Evolutionary conservation across 2,797 vertebrate genomes (phyloP).

Genomic region (Thalassophryne amazonica): DNA sequence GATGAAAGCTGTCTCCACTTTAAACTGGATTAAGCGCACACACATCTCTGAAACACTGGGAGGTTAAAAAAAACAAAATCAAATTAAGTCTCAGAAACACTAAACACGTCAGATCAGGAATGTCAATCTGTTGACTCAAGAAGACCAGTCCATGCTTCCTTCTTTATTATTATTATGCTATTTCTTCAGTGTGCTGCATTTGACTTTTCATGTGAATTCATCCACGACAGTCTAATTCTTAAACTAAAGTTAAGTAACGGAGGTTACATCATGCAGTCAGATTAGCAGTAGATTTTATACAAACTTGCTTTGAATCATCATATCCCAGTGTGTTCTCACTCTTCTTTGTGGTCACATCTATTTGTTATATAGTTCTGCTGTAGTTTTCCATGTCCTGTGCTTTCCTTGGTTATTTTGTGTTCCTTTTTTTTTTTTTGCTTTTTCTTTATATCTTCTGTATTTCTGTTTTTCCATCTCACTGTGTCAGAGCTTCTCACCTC

Average conservation of each 20-base stretch:
- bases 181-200: constrained; percentile 50
- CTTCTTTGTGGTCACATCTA: too few species aligned
- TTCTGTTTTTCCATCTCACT: constrained; percentile 19
- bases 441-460: constrained; percentile 7
- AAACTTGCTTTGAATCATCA: too few species aligned
- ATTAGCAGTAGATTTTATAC: too few species aligned
- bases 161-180: too few species aligned
- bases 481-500: neutral
- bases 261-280: too few species aligned
- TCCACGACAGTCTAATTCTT: too few species aligned
- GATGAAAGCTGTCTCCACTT: constrained; percentile 83
- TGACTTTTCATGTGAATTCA: too few species aligned
- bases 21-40: constrained; percentile 84
- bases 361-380: too few species aligned
- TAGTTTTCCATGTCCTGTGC: too few species aligned
- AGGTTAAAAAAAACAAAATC: constrained; percentile 87
- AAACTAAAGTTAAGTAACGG: too few species aligned
- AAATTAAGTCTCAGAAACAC: constrained; percentile 83
- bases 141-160: constrained; percentile 68
- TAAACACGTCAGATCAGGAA: constrained; percentile 73
- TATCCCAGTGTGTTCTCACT: too few species aligned
- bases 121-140: constrained; percentile 82
- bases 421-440: neutral
- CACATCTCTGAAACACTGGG: constrained; percentile 84
- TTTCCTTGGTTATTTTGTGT: constrained; percentile 41